Base-by-base conservation (phyloP, 2,113 vertebrate genomes). In the Tylochromis polylepis region DNA sequence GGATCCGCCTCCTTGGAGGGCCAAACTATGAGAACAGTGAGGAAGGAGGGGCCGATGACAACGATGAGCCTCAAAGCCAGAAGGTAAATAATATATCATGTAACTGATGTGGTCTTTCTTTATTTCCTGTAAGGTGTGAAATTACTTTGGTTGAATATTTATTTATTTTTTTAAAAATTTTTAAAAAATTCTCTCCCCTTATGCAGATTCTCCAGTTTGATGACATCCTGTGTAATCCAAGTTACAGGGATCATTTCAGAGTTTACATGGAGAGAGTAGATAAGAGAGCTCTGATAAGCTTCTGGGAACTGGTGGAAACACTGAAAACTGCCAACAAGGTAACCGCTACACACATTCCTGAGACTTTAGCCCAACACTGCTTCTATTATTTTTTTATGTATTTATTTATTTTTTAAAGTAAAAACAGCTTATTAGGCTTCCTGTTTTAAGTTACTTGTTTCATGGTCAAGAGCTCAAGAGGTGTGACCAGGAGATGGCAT, bases 281-380 rank as follows among this genome's bases (percentile, higher is more conserved):
- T 91, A 99, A 97, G 93, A 95, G 96, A 87, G 95, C 97, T 93
- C 95, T 99, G 85, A 97, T 99, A 1, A 93, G 97, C 90, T 97
- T 99, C 89, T 99, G 99, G 99, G 98, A 99, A 88, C 96, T 98
- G 38, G 98, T 98, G 95, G 98, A 99, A 93, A 96, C 92, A n/a
- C 93, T 99, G 58, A 99, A 97, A 96, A 97, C 88, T 18, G 98
- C 98, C 85, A 98, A 98, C 93, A 99, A 99, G 98, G 99, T 99
- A 90, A 90, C 22, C 1, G 24, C 49, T 18, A 7, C 8, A 27
- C 41, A 85, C 55, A 59, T 29, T 22, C 15, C 8, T 29, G 5
- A 22, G 49, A 15, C 14, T 34, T 85, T 65, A 62, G n/a, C 29
- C 6, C 20, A 41, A n/a, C 55, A 11, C 27, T 67, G 56, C 43